These are phyloP conservation scores for Odontamblyopus lacepedii DNA, from an alignment of 2,797 vertebrate species.

Conservation along the genomic window DNA sequence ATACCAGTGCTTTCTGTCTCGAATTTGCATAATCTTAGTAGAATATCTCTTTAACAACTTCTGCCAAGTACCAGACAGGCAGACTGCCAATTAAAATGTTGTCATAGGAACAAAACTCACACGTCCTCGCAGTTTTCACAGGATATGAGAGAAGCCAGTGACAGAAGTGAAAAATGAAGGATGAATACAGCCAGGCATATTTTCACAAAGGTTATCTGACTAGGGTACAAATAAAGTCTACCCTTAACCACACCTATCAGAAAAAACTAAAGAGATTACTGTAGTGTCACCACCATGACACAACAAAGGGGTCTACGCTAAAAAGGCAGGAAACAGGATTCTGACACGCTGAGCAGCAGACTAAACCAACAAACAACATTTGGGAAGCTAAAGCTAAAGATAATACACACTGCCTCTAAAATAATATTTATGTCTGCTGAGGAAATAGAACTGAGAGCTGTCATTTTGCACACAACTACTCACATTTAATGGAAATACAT, in stretches of 20 bases:
- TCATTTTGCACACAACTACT: neutral
- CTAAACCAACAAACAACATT: constrained; percentile 32
- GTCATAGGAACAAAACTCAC: constrained; percentile 13
- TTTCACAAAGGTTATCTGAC: neutral
- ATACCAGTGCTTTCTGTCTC: neutral
- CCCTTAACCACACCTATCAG: constrained; percentile 16
- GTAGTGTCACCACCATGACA: constrained; percentile 34
- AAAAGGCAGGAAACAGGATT: constrained; percentile 26
- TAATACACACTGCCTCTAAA: constrained; percentile 21
- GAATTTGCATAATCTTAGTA: constrained; percentile 4
- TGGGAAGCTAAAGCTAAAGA: constrained; percentile 12
- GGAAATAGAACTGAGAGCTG: constrained; percentile 9
- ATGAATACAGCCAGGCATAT: neutral
- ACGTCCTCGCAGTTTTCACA: constrained; percentile 4
- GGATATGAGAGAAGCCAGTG: neutral
- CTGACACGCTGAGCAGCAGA: constrained; percentile 28
- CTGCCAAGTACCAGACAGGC: constrained; percentile 8
- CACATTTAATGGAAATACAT: neutral
- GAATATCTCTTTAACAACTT: neutral
- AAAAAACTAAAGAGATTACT: constrained; percentile 27
- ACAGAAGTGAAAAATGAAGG: constrained; percentile 1
- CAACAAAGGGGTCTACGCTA: constrained; percentile 31
- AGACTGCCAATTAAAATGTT: constrained; percentile 11
- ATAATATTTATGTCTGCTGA: constrained; percentile 13
- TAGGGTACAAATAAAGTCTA: constrained; percentile 11